These are phyloP conservation scores for Girardia tigrina DNA, from an alignment of 2,888 invertebrate genomes.

Conservation along the genomic window DNA sequence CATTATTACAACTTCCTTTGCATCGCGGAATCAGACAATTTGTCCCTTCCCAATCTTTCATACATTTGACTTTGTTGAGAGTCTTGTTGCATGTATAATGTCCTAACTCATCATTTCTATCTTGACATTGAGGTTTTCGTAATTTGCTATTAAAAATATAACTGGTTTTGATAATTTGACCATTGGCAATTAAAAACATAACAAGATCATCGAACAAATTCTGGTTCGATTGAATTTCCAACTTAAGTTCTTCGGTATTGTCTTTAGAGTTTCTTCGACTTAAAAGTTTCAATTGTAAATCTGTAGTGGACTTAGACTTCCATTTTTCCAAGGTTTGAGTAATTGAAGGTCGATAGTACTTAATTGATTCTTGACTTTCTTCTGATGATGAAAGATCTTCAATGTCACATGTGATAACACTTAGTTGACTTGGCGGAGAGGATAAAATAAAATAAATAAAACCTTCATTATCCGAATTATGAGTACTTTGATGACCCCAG, in stretches of 20 bases:
- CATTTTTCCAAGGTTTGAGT: not conserved
- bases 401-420: not conserved
- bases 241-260: not conserved
- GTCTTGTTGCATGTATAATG: not conserved
- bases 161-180: not conserved
- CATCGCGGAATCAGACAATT: conserved; percentile 4
- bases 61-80: not conserved
- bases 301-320: not conserved
- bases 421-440: not conserved
- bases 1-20: not conserved
- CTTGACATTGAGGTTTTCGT: not conserved
- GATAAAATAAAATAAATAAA: conserved; percentile 1
- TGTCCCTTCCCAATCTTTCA: not conserved
- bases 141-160: not conserved
- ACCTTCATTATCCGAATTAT: not conserved
- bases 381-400: not conserved
- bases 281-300: not conserved
- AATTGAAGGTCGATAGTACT: not conserved
- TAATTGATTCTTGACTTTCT: not conserved
- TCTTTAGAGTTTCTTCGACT: not conserved
- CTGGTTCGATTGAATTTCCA: not conserved
- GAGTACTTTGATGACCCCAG: not conserved
- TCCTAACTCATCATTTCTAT: not conserved
- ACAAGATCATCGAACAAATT: not conserved
- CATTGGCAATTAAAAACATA: not conserved